Conservation (phyloP, 1,140 invertebrate genomes). For the Eufriesea mexicana region DNA sequence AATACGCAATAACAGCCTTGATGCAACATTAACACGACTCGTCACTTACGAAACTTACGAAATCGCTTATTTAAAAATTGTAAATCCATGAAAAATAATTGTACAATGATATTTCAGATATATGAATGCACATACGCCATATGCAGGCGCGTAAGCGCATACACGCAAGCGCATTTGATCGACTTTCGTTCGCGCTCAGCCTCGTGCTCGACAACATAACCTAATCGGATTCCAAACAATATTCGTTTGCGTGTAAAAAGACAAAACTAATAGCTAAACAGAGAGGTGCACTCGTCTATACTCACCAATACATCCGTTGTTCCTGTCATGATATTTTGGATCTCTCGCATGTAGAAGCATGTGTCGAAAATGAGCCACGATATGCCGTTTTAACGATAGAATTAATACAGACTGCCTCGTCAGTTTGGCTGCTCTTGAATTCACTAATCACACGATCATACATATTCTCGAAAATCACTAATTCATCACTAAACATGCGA, state of each 20-base stretch:
- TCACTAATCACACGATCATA: not conserved
- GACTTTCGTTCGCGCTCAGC: not conserved
- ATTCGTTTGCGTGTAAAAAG: not conserved
- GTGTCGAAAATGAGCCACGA: not conserved
- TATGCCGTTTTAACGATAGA: not conserved
- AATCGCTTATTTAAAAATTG: too few species aligned
- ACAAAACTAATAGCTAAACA: not conserved
- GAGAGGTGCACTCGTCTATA: not conserved
- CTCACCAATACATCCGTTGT: conserved; percentile 57
- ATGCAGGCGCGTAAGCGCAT: not conserved
- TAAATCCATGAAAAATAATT: not conserved
- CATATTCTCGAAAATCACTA: not conserved
- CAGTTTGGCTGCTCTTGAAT: not conserved
- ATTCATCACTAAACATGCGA: conserved; percentile 4
- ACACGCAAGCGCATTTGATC: not conserved
- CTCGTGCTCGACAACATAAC: conserved; percentile 46
- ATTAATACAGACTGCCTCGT: not conserved
- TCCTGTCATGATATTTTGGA: conserved; percentile 44
- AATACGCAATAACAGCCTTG: not conserved
- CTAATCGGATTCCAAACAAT: not conserved
- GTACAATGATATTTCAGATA: not conserved
- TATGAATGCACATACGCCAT: not conserved
- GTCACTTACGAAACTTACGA: too few species aligned
- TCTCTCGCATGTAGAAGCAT: not conserved
- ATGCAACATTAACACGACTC: not conserved